Evolutionary conservation across 2,888 invertebrate genomes (phyloP), one percentile per base, ranked within the genome.

Genomic region (Antheraea assamensis): DNA sequence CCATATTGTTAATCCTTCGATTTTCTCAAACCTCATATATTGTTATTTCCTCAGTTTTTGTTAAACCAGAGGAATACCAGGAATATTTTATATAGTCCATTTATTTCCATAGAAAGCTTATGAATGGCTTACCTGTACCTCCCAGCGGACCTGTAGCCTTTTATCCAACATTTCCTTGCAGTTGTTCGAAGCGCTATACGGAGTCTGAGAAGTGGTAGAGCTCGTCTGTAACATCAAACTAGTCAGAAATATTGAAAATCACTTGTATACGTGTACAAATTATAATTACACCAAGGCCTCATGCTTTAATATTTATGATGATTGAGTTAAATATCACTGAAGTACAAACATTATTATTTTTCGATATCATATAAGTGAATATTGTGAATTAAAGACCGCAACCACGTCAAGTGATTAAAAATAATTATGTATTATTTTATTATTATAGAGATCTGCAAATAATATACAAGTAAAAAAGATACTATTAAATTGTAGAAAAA

Each of bases 121-220:
- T 13, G 8, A 58, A 58, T 30, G 17, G 2, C 61, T 87, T 77
- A 96, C 97, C 90, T 97, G 96, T 72, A 97, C 90, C 83, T 97
- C 97, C 98, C 98, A 98, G 79, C 97, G 96, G 24, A 98, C 97
- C 92, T 98, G 98, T 75, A 98, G 92, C 78, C 97, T 96, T 82
- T 97, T 97, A 76, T 97, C 96, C 81, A 98, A 92, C 80, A 98
- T 95, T 88, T 98, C 98, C 76, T 97, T 96, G 90, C 98, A 98
- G 88, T 98, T 98, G 83, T 96, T 96, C 76, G 95, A 88, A 8
- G 91, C 92, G 78, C 92, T 92, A 76, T 93, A 93, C 4, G 95
- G 94, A 5, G 96, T 95, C 42, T 97, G 96, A 42, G 95, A 95
- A 0, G 96, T 95, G 10, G 97, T 97, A 19, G 97, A 97, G 83